A percentile compares a stretch with the other conserved stretches of the same genome.
phyloP scores from a whole-genome alignment of 2,113 vertebrate species.

The Poicephalus meyeri region DNA sequence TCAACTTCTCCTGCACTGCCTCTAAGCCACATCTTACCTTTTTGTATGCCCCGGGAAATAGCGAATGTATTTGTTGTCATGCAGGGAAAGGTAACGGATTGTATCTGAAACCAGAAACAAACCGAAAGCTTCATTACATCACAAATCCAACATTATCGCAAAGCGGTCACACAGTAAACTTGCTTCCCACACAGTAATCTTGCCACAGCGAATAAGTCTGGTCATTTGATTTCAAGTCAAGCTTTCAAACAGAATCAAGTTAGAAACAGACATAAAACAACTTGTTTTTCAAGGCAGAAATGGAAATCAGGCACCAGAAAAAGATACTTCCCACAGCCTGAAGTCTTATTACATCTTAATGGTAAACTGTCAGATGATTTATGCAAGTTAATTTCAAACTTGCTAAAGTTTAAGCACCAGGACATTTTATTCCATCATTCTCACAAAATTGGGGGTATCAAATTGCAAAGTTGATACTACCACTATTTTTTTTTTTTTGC shows the following conservation, averaged over 20 bases:
- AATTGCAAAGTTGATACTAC: background rate
- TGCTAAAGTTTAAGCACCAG: background rate
- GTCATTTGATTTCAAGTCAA: background rate
- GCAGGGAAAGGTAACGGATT: constrained; percentile 96
- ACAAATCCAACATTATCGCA: background rate
- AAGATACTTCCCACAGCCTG: background rate
- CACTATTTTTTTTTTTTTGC: background rate
- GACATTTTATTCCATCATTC: background rate
- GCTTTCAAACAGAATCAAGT: background rate
- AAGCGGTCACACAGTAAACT: background rate
- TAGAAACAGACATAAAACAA: background rate
- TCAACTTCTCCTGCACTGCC: background rate
- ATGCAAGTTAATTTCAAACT: background rate
- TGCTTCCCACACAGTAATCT: background rate
- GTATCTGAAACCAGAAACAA: constrained; percentile 85
- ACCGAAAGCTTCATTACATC: background rate
- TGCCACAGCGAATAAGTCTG: background rate
- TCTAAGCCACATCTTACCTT: constrained; percentile 79
- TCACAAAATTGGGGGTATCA: background rate
- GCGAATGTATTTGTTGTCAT: constrained; percentile 99
- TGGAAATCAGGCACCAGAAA: background rate
- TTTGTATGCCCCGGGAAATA: constrained; percentile 98
- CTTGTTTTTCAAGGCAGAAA: background rate
- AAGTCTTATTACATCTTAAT: background rate
- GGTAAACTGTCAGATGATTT: background rate